Base-by-base conservation (phyloP, 2,888 invertebrate species). In the Leptinotarsa juncta region DNA sequence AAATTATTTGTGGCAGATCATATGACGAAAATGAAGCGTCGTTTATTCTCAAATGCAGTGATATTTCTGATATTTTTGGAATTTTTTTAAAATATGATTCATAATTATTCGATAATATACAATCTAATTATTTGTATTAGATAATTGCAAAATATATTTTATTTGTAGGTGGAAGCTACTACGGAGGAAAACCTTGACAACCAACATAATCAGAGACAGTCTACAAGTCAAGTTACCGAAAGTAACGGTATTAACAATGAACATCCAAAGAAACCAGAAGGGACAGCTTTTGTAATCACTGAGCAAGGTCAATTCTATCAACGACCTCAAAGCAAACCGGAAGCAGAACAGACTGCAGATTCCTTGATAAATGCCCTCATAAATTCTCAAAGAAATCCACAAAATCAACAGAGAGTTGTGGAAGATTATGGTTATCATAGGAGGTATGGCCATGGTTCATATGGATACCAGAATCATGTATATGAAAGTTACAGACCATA, bases 261-360 rank as follows among this genome's bases (percentile, higher is more conserved):
- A 32, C 57, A 12, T 14, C 5, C 42, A 23, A 66, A 48, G n/a
- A 18, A 53, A 16, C 26, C 71, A 51, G 53, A 16, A 48, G 53
- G 48, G 2, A 14, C 14, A 18, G 71, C 71, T 48, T 60, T 74
- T 71, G 74, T 26, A 23, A 16, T 74, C 50, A 74, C 74, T 15
- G 67, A 74, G 23, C 67, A 74, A 74, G 70, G 67, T 23, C 60
- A 70, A 51, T 50, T 71, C 15, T 62, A 65, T 4, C 57, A 57
- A 14, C 57, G 23, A 4, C 70, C 71, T 14, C 73, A 78, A 72
- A 68, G 74, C n/a, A 67, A 23, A 51, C 53, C 32, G 15, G 76
- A 79, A 55, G 81, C 82, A 32, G 78, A 82, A 77, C 70, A 67
- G 32, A 79, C 80, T 70, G 80, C 82, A 32, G 80, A 82, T 73